Percentiles rank a stretch among this genome's conserved stretches.
Conservation (phyloP, 2,113 vertebrate species). For the Hemicordylus capensis region DNA sequence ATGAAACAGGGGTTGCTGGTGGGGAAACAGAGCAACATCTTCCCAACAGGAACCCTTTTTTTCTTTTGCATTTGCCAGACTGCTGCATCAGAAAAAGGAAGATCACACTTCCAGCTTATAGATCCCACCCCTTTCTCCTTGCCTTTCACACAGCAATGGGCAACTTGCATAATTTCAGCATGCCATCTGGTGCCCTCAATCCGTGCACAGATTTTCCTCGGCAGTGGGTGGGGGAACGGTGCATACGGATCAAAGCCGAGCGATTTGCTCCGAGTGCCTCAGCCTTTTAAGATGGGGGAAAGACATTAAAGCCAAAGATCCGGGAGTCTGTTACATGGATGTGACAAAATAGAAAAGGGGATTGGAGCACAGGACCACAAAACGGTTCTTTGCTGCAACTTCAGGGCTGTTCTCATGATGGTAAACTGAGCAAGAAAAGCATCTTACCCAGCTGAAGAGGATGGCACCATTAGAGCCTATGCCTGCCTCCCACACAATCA, state of each 20-base stretch:
- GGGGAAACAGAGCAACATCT: not conserved
- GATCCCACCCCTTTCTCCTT: not conserved
- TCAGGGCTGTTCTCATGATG: no score
- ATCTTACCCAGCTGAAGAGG: no score
- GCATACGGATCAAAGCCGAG: not conserved
- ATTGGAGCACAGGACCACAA: no score
- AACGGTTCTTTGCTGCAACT: not conserved
- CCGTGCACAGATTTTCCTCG: not conserved
- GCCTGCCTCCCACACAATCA: no score
- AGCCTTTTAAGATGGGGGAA: accelerated
- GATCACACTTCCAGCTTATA: not conserved
- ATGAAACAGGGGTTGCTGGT: not conserved
- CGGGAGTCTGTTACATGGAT: accelerated
- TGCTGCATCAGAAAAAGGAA: not conserved
- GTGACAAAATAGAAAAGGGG: no score
- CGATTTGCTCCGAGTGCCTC: accelerated
- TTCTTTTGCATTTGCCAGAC: slow-evolving; percentile 15
- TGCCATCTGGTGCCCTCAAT: not conserved
- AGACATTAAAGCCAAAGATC: not conserved
- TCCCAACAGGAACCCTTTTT: not conserved
- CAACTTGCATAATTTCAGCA: slow-evolving; percentile 20
- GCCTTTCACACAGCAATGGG: not conserved
- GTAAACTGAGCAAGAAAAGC: no score
- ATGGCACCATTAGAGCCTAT: no score
- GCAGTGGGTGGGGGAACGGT: not conserved